These are phyloP conservation scores for Lophius americanus DNA, from an alignment of 2,797 vertebrate genomes.

Conservation along the genomic window DNA sequence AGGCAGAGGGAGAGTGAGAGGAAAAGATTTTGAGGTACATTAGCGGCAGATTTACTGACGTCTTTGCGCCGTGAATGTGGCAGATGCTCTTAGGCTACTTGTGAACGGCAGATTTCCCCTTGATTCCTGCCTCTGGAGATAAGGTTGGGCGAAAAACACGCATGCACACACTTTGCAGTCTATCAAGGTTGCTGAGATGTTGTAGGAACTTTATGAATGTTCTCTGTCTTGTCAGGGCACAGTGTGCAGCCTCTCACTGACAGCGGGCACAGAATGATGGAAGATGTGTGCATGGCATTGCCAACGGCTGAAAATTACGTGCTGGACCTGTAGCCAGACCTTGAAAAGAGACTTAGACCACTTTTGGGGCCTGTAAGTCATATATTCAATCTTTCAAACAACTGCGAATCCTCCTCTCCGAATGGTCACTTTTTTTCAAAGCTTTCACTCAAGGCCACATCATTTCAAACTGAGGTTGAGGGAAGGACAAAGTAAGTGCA, in stretches of 20 bases:
- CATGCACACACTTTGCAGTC: conserved; percentile 10
- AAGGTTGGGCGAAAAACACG: conserved; percentile 24
- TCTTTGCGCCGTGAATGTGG: conserved; percentile 76
- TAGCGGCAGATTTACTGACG: conserved; percentile 82
- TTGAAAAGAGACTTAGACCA: conserved; percentile 41
- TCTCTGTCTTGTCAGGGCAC: conserved; percentile 65
- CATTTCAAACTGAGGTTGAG: not conserved
- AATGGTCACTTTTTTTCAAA: not conserved
- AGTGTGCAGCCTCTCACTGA: conserved; percentile 54
- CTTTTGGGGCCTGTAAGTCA: conserved; percentile 12
- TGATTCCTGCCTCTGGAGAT: conserved; percentile 54
- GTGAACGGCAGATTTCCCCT: conserved; percentile 57
- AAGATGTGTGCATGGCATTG: conserved; percentile 42
- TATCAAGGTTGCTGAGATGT: conserved; percentile 69
- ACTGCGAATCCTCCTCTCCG: not conserved
- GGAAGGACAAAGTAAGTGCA: not conserved
- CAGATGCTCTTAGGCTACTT: conserved; percentile 78
- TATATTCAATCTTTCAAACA: conserved; percentile 30
- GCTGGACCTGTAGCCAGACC: conserved; percentile 50
- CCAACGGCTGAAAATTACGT: conserved; percentile 67
- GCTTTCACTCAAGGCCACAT: conserved; percentile 8
- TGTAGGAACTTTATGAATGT: conserved; percentile 69
- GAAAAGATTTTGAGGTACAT: conserved; percentile 75
- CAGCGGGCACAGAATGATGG: conserved; percentile 64
- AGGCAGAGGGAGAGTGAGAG: conserved; percentile 45